Conservation (phyloP, 2,888 invertebrate species). For the Cephus pulcher region DNA sequence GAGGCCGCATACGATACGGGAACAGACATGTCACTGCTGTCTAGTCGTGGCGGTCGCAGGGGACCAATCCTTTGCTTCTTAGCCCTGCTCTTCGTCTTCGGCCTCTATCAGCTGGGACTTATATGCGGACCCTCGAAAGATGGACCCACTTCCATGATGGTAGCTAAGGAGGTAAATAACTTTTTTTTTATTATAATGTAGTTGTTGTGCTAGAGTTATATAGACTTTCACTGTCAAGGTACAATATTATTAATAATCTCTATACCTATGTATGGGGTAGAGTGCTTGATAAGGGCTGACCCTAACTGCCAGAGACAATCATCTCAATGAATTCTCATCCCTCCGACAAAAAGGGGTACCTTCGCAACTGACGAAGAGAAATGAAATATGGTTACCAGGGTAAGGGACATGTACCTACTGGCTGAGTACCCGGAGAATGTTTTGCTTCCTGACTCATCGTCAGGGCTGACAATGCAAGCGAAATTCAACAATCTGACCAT, state of each 20-base stretch:
- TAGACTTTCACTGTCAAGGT: not conserved
- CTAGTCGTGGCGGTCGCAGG: constrained; percentile 63
- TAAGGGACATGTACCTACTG: not conserved
- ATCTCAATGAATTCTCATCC: not conserved
- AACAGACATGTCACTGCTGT: constrained; percentile 60
- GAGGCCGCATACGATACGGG: not conserved
- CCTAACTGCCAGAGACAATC: not conserved
- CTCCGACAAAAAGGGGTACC: not conserved
- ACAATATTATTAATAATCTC: not conserved
- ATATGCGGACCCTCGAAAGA: constrained; percentile 60
- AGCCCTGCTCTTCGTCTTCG: constrained; percentile 61
- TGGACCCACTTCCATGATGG: constrained; percentile 60
- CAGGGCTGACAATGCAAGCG: not conserved
- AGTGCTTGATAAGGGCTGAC: not conserved
- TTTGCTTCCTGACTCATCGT: not conserved
- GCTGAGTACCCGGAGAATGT: not conserved
- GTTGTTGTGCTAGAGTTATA: not conserved
- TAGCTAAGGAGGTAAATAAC: constrained; percentile 64
- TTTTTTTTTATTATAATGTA: not conserved
- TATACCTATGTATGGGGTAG: not conserved
- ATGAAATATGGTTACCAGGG: not conserved
- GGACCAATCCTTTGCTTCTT: constrained; percentile 63
- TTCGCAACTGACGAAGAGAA: not conserved
- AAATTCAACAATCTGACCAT: not conserved
- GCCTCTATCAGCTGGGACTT: constrained; percentile 66